Evolutionary conservation across 2,888 invertebrate genomes (phyloP).

Genomic region (Agonopterix subpropinquella): DNA sequence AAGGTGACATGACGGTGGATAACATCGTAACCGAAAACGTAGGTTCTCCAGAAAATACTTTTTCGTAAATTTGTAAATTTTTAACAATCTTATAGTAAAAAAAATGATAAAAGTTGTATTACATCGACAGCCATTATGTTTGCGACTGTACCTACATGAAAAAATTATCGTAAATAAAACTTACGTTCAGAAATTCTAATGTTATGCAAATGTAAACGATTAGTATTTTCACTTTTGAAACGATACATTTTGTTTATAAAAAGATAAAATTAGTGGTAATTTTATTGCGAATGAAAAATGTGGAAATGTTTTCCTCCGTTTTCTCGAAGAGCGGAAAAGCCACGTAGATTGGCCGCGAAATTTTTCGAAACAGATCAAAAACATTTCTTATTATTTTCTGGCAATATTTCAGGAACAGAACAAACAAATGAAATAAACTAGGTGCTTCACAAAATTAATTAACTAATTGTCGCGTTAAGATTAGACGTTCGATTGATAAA

Average conservation of each 20-base stretch:
- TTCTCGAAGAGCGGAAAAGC: slow-evolving; percentile 22
- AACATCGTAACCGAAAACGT: too few species aligned
- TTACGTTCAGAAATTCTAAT: slow-evolving; percentile 49
- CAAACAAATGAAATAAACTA: slow-evolving; percentile 11
- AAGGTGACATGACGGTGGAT: too few species aligned
- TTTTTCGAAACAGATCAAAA: slow-evolving; percentile 34
- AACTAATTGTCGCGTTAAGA: slow-evolving; percentile 35
- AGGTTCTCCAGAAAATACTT: too few species aligned
- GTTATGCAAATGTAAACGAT: slow-evolving; percentile 43
- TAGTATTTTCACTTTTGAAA: slow-evolving; percentile 44
- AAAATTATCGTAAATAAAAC: slow-evolving; percentile 14
- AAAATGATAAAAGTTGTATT: too few species aligned
- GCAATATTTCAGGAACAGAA: slow-evolving; percentile 11
- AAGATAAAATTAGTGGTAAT: slow-evolving; percentile 4
- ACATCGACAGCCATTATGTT: too few species aligned
- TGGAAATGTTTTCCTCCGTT: slow-evolving; percentile 8
- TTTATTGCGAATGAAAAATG: not conserved
- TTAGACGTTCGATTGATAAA: slow-evolving; percentile 27
- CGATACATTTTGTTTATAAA: slow-evolving; percentile 41
- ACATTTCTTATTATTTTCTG: slow-evolving; percentile 31
- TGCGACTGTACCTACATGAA: not conserved
- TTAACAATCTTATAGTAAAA: too few species aligned
- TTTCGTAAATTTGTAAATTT: too few species aligned
- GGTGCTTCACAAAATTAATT: slow-evolving; percentile 32
- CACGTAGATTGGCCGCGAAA: slow-evolving; percentile 40